Conservation (phyloP, 2,888 invertebrate species). For the Malthinus seriepunctatus region DNA sequence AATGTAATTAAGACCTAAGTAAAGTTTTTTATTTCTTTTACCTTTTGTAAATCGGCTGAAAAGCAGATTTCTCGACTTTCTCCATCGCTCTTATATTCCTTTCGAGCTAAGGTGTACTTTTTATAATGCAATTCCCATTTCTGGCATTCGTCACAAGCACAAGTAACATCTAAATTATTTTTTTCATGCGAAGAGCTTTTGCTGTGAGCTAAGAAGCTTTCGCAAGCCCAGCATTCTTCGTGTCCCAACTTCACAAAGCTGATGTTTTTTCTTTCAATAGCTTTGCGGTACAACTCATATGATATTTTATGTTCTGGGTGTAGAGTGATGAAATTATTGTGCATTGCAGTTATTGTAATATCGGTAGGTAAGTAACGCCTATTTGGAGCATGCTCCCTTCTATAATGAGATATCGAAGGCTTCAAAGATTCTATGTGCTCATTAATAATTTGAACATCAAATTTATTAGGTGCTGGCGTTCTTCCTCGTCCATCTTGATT, state of each 20-base stretch:
- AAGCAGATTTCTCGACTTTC: background rate
- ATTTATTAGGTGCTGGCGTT: too few relatives aligned
- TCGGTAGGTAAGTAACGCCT: constrained; percentile 32
- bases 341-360: constrained; percentile 32
- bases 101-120: background rate
- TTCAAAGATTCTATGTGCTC: constrained; percentile 26
- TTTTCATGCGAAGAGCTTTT: background rate
- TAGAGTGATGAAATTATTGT: constrained; percentile 32
- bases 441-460: too few relatives aligned
- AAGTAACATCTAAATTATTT: background rate
- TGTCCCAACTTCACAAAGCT: constrained; percentile 31
- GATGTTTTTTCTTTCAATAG: constrained; percentile 30
- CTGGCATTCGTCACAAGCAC: background rate
- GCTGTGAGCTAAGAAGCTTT: constrained; percentile 24
- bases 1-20: background rate
- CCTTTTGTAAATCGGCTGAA: background rate
- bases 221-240: constrained; percentile 34
- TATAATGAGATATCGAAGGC: constrained; percentile 31
- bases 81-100: background rate
- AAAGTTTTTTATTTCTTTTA: background rate
- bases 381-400: constrained; percentile 35
- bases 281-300: constrained; percentile 32
- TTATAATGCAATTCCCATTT: background rate
- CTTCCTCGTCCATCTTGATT: too few relatives aligned
- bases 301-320: constrained; percentile 21